Evolutionary conservation across 2,797 vertebrate species (phyloP), one percentile per base, ranked within the genome.

Genomic region (Brachyrhaphis roseni): DNA sequence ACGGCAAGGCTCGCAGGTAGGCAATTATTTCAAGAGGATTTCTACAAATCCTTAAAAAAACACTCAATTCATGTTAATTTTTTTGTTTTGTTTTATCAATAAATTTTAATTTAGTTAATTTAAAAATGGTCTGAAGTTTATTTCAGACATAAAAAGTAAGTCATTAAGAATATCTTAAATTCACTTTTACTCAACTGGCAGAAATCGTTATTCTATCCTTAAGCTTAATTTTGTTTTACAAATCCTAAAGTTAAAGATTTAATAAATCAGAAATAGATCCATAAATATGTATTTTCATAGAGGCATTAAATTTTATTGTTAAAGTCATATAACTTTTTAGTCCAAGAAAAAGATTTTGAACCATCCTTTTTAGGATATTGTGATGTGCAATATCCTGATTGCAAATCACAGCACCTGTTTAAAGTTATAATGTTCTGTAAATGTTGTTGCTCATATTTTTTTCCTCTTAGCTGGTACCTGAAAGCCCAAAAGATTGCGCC

Each of bases 401-500:
- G 39, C 11, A 70, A 8, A 36, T 68, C 20, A 26, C 20, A 12
- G 18, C 23, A 68, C 20, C 20, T 26, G 34, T 34, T 62, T 16
- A 62, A 66, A 66, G 2, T 8, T 64, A 28, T 3, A 71, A 28
- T 43, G 26, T 46, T n/a, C n/a, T 28, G 13, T 13, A 45, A 46
- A 71, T 11, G 4, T 45, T 43, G 5, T 34, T 7, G 28, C 57
- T 62, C 23, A n/a, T 53, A 26, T 26, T 62, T 62, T 1, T 62
- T 5, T 62, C 5, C 28, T 28, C 43, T 55, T 41, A 99, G 98
- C 90, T 99, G 98, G 98, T 99, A 99, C 92, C 94, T 99, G 90
- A 99, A 99, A 94, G 98, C 98, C 77, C 98, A 99, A 90, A 97
- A 99, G 87, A 99, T 99, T 82, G 98, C 98, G 81, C 98, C 98